Evolutionary conservation across 92 coral and sea anemone genomes (phyloP).

Genomic region (Montipora capitata): DNA sequence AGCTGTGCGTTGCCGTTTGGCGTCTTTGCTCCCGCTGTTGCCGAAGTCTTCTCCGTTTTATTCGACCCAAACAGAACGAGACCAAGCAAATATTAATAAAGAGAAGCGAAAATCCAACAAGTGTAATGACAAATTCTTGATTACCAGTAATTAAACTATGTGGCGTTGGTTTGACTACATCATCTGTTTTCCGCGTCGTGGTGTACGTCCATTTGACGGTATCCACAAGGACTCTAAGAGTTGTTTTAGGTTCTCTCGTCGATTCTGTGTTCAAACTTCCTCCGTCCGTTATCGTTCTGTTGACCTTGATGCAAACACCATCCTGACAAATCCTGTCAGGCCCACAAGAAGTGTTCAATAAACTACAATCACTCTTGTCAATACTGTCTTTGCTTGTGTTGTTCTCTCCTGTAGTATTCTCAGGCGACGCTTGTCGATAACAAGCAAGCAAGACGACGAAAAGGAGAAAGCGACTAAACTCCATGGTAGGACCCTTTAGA

Average conservation of each 20-base stretch:
- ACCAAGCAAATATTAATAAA: slow-evolving; percentile 44
- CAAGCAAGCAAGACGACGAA: background rate
- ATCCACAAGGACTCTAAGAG: background rate
- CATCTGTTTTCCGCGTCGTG: too few relatives aligned
- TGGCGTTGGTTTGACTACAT: background rate
- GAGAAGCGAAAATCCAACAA: slow-evolving; percentile 48
- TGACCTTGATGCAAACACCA: slow-evolving; percentile 20
- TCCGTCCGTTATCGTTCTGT: background rate
- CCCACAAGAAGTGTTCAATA: slow-evolving; percentile 22
- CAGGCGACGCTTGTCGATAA: background rate
- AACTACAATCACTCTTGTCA: background rate
- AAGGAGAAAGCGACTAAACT: background rate
- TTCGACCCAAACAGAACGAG: slow-evolving; percentile 40
- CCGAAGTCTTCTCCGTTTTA: slow-evolving; percentile 15
- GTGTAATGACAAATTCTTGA: slow-evolving; percentile 34
- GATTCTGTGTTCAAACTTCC: background rate
- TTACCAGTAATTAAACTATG: slow-evolving; percentile 36
- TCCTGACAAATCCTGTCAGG: slow-evolving; percentile 32
- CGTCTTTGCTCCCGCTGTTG: slow-evolving; percentile 6
- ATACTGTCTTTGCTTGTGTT: background rate
- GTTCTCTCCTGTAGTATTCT: slow-evolving; percentile 2
- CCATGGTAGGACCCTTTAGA: background rate
- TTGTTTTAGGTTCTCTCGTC: background rate
- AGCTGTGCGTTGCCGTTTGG: slow-evolving; percentile 29
- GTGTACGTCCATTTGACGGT: background rate